Conservation (phyloP, 37 sponge, comb jelly and placozoan genomes). For the Halichondria panicea region DNA sequence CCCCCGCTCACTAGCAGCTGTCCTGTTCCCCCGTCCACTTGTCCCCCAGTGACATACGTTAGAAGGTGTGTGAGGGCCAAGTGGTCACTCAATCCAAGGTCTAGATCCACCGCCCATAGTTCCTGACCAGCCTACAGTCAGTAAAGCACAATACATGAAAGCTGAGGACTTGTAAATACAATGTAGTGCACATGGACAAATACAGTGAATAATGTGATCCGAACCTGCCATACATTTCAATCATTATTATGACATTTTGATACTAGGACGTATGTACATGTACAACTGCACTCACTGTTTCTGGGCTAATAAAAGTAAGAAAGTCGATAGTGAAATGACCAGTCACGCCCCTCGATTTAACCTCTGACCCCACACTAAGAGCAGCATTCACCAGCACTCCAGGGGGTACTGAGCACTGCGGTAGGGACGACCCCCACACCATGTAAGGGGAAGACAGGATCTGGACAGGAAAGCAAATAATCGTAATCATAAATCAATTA, state of each 20-base stretch:
- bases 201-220: background rate
- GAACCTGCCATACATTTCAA: background rate
- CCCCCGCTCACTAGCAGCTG: background rate
- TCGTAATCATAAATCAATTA: too few relatives aligned
- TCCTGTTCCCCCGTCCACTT: constrained; percentile 17
- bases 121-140: constrained; percentile 64
- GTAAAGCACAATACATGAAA: background rate
- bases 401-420: constrained; percentile 84
- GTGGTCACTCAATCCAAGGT: constrained; percentile 73
- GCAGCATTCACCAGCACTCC: constrained; percentile 27
- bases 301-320: constrained; percentile 78
- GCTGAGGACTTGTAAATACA: background rate
- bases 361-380: constrained; percentile 38
- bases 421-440: constrained; percentile 90
- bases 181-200: background rate
- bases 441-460: constrained; percentile 62
- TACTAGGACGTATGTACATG: too few relatives aligned
- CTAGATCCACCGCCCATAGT: constrained; percentile 87
- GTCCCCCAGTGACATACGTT: constrained; percentile 62
- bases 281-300: constrained; percentile 19
- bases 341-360: constrained; percentile 68
- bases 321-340: constrained; percentile 88
- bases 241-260: background rate
- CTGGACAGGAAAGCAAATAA: background rate
- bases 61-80: constrained; percentile 62